Evolutionary conservation across 1,140 invertebrate species (phyloP), one percentile per base, ranked within the genome.

Genomic region (Dreissena polymorpha): DNA sequence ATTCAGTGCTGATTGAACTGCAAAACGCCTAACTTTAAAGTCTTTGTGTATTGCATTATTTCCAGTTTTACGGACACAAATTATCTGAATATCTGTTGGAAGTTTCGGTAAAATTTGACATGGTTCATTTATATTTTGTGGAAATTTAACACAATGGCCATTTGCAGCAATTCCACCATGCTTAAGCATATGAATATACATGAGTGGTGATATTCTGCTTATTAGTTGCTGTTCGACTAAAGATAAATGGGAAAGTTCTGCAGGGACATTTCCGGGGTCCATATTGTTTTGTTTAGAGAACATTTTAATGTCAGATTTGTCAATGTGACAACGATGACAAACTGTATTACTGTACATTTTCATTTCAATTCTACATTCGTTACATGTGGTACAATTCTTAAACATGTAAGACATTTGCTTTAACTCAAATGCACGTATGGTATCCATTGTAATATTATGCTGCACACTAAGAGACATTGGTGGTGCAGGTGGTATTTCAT

Each of bases 261-360:
- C 7, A 16, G 78, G 78, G 1, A 74, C 51, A 57, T 8, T 10
- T 39, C 51, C n/a, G 18, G 72, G 73, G 23, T 83, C 23, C 79
- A 86, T 86, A 27, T 72, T 71, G 55, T 86, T 86, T 83, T 86
- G 23, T 27, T 57, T 29, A n/a, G 79, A 82, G 73, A 78, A 86
- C 74, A 83, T 82, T 72, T 82, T 85, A 12, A 82, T 51, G 18
- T 12, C 10, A 0, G 2, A 10, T 72, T 82, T 81, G 27, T 85
- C 84, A 70, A 16, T n/a, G 21, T 13, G 12, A 63, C 71, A 85
- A 12, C 73, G 65, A 64, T 29, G 10, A 77, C 78, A 85, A 16
- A 77, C 49, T 16, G 14, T 51, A 53, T 68, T 69, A 23, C 50
- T 70, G 14, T 29, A 23, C 49, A 68, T 74, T 67, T 73, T 60